Percentiles rank a stretch among this genome's conserved stretches.
phyloP scores from a whole-genome alignment of 2,888 invertebrate genomes.

The Aproaerema taeniolella region DNA sequence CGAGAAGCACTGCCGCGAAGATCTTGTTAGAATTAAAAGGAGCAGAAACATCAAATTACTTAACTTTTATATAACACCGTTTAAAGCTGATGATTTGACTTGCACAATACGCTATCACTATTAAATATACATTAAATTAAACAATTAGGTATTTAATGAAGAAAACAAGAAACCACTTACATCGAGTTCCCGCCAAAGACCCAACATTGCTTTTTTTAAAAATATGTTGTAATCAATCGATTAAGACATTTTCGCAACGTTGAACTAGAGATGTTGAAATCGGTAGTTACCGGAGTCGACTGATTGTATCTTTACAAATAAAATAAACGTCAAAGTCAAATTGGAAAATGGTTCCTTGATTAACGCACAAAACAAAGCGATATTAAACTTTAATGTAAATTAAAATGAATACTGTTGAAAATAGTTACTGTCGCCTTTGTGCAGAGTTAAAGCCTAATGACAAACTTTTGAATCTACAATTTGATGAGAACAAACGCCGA shows the following conservation, averaged over 20 bases:
- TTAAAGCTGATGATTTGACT: too few species aligned
- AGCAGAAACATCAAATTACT: too few species aligned
- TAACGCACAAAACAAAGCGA: background rate
- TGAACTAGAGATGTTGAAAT: background rate
- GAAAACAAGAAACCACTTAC: too few species aligned
- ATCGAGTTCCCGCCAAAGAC: too few species aligned
- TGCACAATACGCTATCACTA: too few species aligned
- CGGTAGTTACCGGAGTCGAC: background rate
- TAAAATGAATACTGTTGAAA: slow-evolving; percentile 28
- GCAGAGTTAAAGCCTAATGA: slow-evolving; percentile 38
- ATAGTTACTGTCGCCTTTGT: slow-evolving; percentile 41
- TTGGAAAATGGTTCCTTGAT: background rate
- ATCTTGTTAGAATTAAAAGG: too few species aligned
- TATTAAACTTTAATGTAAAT: slow-evolving; percentile 6
- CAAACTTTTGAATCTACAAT: slow-evolving; percentile 37
- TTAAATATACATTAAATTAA: background rate
- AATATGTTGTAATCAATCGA: background rate
- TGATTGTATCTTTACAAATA: background rate
- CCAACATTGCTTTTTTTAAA: background rate
- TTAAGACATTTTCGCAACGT: background rate
- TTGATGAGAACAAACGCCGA: slow-evolving; percentile 26
- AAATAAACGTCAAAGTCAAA: slow-evolving; percentile 1
- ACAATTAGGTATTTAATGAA: background rate
- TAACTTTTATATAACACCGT: too few species aligned
- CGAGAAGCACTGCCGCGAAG: too few species aligned